phyloP scores from a whole-genome alignment of 2,888 invertebrate species.

The Mythimna vitellina region DNA sequence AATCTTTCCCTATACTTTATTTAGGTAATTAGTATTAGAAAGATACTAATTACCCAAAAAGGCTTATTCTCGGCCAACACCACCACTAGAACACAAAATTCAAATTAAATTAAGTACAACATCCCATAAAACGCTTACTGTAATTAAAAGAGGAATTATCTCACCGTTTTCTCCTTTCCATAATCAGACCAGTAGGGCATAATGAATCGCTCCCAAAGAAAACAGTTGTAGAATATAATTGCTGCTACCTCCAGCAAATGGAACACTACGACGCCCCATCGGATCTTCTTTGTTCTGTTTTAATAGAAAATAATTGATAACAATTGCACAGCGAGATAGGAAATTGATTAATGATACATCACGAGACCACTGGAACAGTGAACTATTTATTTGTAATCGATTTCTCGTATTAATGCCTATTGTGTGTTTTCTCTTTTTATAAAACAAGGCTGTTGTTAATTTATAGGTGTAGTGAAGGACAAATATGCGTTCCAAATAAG shows the following conservation, averaged over 20 bases:
- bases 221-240: constrained; percentile 95
- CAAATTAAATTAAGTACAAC: constrained; percentile 7
- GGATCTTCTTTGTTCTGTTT: constrained; percentile 92
- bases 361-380: not conserved
- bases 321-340: not conserved
- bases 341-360: constrained; percentile 8
- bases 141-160: constrained; percentile 45
- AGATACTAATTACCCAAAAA: too few relatives aligned
- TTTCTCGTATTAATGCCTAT: constrained; percentile 6
- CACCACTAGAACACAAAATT: constrained; percentile 4
- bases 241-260: constrained; percentile 94
- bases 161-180: constrained; percentile 87
- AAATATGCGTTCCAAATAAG: not conserved
- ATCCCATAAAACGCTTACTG: constrained; percentile 11
- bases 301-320: constrained; percentile 6
- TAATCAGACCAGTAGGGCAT: constrained; percentile 92
- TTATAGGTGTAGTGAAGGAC: not conserved
- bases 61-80: not conserved
- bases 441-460: not conserved
- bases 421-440: not conserved
- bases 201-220: constrained; percentile 95
- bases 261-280: constrained; percentile 93
- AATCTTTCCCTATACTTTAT: not conserved
- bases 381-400: not conserved
- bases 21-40: not conserved